Evolutionary conservation across 2,888 invertebrate genomes (phyloP).

Genomic region (Drosophila subquinaria): DNA sequence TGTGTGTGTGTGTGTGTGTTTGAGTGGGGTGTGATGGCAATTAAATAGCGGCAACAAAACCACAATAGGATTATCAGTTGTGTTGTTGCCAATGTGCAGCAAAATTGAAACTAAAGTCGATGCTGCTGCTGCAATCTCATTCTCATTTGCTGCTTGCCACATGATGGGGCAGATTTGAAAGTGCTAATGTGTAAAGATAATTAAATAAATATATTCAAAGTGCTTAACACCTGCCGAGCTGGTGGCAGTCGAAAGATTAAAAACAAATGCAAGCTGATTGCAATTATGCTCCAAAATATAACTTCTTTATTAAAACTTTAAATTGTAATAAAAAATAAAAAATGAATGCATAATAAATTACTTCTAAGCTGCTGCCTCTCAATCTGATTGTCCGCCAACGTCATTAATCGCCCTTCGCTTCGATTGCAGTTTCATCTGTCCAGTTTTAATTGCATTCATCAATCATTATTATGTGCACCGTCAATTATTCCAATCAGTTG

Average conservation of each 20-base stretch:
- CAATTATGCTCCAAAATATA: no score
- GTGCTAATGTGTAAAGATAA: not conserved
- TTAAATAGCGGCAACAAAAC: constrained; percentile 64
- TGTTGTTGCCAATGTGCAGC: constrained; percentile 42
- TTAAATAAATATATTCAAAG: not conserved
- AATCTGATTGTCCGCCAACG: constrained; percentile 5
- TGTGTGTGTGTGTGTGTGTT: constrained; percentile 21
- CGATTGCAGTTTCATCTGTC: constrained; percentile 15
- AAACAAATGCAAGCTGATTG: not conserved
- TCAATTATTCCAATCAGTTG: constrained; percentile 47
- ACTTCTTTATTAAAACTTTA: no score
- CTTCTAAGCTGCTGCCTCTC: constrained; percentile 13
- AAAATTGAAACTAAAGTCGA: constrained; percentile 48
- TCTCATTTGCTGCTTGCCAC: not conserved
- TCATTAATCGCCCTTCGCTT: constrained; percentile 13
- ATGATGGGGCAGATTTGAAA: not conserved
- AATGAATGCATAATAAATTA: not conserved
- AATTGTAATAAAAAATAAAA: not conserved
- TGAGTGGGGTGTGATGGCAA: constrained; percentile 52
- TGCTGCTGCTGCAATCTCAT: not conserved
- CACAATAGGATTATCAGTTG: constrained; percentile 78
- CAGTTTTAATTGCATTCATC: constrained; percentile 71
- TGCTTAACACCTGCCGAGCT: not conserved
- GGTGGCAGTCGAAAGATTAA: not conserved
- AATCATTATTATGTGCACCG: constrained; percentile 71